Evolutionary conservation across 2,797 vertebrate genomes (phyloP), one percentile per base, ranked within the genome.

Genomic region (Eurystomus glaucurus): DNA sequence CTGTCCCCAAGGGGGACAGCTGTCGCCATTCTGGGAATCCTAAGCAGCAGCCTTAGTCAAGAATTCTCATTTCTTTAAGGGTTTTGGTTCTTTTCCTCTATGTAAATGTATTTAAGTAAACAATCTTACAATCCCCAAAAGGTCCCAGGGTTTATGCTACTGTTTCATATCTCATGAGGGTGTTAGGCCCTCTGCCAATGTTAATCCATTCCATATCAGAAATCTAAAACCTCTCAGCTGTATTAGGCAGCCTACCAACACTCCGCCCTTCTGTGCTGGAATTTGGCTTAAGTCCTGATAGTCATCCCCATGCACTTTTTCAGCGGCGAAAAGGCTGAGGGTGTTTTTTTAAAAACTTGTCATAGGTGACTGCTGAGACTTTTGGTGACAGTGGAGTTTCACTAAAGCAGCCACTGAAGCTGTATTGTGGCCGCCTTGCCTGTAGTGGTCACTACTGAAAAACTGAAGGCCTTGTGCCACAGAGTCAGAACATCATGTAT

Each of bases 181-280:
- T 92, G 87, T 96, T 94, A 90, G 93, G 88, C 89, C 65, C 46
- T 13, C 74, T 93, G 95, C 94, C 97, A 97, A 14, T 23, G 75
- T 84, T 96, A 97, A 97, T 91, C 93, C 70, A 91, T 89, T 94
- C 92, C 88, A 69, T 93, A 82, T 82, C 88, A 94, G 89, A 95
- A 96, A 95, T 69, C 48, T 85, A 83, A 97, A 96, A 93, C 91
- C 65, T 65, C 93, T 91, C 95, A 88, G 66, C 95, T 94, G 62
- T 80, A 94, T 94, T 85, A 88, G 79, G 91, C 87, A 95, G 64
- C 81, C 79, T 82, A 88, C 89, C 77, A 95, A 57, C n/a, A 35
- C 60, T 93, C 54, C 69, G 71, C 70, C 45, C 0, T 74, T 96
- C 83, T 92, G 71, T 74, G 76, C 46, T 93, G 83, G 80, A 94